Base-by-base conservation (phyloP, 1,140 invertebrate genomes). In the Pogonomyrmex barbatus region DNA sequence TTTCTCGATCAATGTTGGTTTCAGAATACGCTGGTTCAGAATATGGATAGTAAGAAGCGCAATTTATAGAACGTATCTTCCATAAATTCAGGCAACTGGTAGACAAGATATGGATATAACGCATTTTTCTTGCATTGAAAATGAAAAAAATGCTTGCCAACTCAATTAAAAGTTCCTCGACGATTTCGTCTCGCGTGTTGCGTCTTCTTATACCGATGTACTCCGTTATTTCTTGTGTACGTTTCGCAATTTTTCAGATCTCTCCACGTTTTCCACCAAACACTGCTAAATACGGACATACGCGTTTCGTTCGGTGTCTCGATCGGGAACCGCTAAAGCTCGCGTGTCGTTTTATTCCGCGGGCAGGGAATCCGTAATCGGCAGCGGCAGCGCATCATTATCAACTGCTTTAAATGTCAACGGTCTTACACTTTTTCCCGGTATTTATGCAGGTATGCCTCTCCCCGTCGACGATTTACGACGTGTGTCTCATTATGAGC, bases 381-480 rank as follows among this genome's bases (percentile, higher is more conserved):
- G 47, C 76, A 58, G 68, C 79, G 39, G 67, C 67, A 50, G 88
- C 71, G 88, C 78, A 85, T 92, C 87, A 94, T 93, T 93, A 93
- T 93, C 89, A 83, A 85, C 62, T 77, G 87, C 83, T 91, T 87
- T 93, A 94, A 94, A 94, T 94, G 92, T 91, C 93, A 94, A 92
- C 91, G 90, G 90, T 94, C 88, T 93, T 92, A 90, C 33, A 78
- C 54, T 89, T 89, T 88, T 89, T 85, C 71, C 10, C 47, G 70
- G 58, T 90, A 87, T 89, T 91, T 90, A 90, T 89, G 85, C 89
- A 87, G 60, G 76, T 82, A 90, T 90, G 84, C 75, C 70, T 90
- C 71, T 86, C 84, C 56, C 45, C 62, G 36, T 88, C 83, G 79
- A 88, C 75, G 75, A 89, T 90, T 90, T 91, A 91, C 88, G 88